Base-by-base conservation (phyloP, 2,888 invertebrate genomes). In the Crossocerus cetratus region DNA sequence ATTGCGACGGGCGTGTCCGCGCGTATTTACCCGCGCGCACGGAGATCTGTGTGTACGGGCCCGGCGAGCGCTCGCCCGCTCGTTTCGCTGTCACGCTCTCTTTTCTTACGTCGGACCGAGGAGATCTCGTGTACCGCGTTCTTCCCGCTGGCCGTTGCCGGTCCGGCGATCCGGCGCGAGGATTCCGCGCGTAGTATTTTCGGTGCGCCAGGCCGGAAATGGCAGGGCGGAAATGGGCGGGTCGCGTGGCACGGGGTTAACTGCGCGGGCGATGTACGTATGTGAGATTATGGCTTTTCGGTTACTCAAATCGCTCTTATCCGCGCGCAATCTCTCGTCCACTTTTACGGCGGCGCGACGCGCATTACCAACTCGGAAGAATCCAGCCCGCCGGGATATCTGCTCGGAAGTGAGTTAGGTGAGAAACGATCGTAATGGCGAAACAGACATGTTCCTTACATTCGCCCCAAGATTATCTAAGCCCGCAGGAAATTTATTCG, bases 1-100 rank as follows among this genome's bases (percentile, higher is more conserved):
- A 87, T 87, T 86, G 86, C 84, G 81, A 83, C 86, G 83, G 84
- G 84, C 84, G 86, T 85, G 82, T 84, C 80, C 74, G 74, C 76
- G 74, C 56, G 73, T 82, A 69, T 81, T 82, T 77, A 75, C 77
- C 61, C 74, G 77, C 58, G 70, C 68, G 32, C 32, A 32, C 32
- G 5, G 11, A 59, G 73, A 82, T 80, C 71, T 56, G 68, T 53
- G 32, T 16, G 13, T 14, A n/a, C 49, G 3, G 45, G 45, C 45
- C 8, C 62, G 49, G 49, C 11, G 49, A 13, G 8, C 8, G 20
- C 20, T 55, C 22, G 16, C 55, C 8, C 20, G 55, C 55, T 55
- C 22, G 20, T 55, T 16, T 49, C 16, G 3, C 49, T 49, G 14
- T 60, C 22, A 16, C 16, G 54, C 54, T 55, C 11, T n/a, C 54